Conservation (phyloP, 2,888 invertebrate species). For the Eucriotettix oculatus region DNA sequence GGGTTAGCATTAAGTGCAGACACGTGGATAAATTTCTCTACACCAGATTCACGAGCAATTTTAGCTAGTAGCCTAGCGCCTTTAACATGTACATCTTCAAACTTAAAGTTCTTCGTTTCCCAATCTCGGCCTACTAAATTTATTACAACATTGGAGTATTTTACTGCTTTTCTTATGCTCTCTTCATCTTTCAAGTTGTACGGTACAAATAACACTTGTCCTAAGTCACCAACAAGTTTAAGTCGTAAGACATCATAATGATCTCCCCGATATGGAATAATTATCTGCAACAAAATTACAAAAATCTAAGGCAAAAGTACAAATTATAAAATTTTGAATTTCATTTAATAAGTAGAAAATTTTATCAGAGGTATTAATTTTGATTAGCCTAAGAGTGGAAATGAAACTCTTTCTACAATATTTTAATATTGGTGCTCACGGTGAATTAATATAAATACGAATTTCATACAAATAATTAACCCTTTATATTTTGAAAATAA, state of each 20-base stretch:
- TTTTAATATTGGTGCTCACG: too few relatives aligned
- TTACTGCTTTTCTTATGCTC: conserved; percentile 65
- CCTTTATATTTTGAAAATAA: not conserved
- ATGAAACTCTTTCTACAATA: too few relatives aligned
- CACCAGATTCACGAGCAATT: conserved; percentile 56
- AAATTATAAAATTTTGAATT: too few relatives aligned
- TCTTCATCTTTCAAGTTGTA: conserved; percentile 73
- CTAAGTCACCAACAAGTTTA: conserved; percentile 83
- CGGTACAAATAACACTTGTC: conserved; percentile 82
- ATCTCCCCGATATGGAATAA: conserved; percentile 85
- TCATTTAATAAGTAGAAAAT: too few relatives aligned
- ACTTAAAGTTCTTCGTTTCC: conserved; percentile 82
- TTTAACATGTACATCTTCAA: conserved; percentile 70
- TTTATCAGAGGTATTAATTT: too few relatives aligned
- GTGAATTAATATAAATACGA: too few relatives aligned
- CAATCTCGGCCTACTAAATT: conserved; percentile 84
- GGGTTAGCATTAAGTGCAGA: conserved; percentile 69
- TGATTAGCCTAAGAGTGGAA: too few relatives aligned
- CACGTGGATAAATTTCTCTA: conserved; percentile 82
- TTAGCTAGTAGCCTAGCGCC: conserved; percentile 73
- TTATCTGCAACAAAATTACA: conserved; percentile 41
- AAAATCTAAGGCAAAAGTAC: not conserved
- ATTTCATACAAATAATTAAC: too few relatives aligned
- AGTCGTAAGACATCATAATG: conserved; percentile 58
- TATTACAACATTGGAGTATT: conserved; percentile 92